Evolutionary conservation across 2,888 invertebrate genomes (phyloP).

Genomic region (Willowsia nigromaculata): DNA sequence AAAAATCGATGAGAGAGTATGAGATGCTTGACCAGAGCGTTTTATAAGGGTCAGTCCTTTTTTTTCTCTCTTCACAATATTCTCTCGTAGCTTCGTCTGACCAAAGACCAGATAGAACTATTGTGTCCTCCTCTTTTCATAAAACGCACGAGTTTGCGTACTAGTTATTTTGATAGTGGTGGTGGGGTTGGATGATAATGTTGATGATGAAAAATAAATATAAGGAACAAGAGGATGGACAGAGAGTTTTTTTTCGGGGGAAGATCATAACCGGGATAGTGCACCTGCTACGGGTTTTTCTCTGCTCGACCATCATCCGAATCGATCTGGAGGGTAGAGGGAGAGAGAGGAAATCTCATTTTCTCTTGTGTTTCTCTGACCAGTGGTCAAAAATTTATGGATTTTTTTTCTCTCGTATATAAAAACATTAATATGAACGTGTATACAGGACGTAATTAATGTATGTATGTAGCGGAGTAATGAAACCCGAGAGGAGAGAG

Average conservation of each 20-base stretch:
- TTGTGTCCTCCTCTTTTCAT: slow-evolving; percentile 24
- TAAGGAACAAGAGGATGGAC: neutral
- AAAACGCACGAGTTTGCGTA: neutral
- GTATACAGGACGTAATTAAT: neutral
- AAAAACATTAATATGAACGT: neutral
- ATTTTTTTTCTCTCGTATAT: neutral
- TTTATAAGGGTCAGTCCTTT: slow-evolving; percentile 32
- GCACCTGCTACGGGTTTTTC: neutral
- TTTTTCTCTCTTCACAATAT: neutral
- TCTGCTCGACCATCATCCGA: slow-evolving; percentile 20
- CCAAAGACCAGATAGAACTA: slow-evolving; percentile 16
- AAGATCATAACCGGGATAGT: slow-evolving; percentile 8
- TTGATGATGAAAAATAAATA: slow-evolving; percentile 29
- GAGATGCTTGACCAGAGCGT: neutral
- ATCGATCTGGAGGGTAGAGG: slow-evolving; percentile 29
- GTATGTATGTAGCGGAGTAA: neutral
- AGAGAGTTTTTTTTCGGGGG: neutral
- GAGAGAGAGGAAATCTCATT: slow-evolving; percentile 34
- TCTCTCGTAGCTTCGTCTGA: neutral
- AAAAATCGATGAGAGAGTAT: neutral
- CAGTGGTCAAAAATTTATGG: slow-evolving; percentile 57
- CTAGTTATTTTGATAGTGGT: neutral
- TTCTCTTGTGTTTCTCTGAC: slow-evolving; percentile 24
- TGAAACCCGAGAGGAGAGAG: too few relatives aligned
- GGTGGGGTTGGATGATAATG: neutral